Conservation (phyloP, 2,888 invertebrate species). For the Pegoplata infirma region DNA sequence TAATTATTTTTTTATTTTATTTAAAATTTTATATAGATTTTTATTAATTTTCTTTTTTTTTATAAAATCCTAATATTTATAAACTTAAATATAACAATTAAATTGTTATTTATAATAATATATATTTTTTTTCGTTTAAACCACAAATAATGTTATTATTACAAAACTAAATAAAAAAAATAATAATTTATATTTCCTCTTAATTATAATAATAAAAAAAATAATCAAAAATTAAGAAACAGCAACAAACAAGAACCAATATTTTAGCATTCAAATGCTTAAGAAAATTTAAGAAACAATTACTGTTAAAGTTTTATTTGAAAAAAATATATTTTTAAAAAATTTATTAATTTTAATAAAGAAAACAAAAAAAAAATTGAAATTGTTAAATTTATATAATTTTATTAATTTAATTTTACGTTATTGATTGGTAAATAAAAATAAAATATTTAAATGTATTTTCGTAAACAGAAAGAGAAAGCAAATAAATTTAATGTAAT, state of each 20-base stretch:
- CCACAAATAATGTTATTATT: neutral
- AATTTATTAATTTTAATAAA: constrained; percentile 28
- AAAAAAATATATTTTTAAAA: neutral
- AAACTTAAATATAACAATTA: constrained; percentile 6
- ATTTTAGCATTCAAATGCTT: neutral
- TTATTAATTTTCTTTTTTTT: constrained; percentile 18
- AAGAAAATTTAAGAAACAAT: constrained; percentile 4
- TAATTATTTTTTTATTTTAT: constrained; percentile 30
- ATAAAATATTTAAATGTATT: constrained; percentile 56
- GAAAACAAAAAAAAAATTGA: constrained; percentile 25
- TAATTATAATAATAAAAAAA: neutral
- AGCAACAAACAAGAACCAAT: neutral
- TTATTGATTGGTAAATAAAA: constrained; percentile 43
- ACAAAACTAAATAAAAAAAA: neutral
- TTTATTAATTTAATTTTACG: constrained; percentile 54
- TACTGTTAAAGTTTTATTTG: constrained; percentile 5
- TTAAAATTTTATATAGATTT: constrained; percentile 12
- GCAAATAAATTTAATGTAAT: constrained; percentile 51
- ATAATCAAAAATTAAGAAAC: constrained; percentile 1
- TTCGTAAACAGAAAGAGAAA: constrained; percentile 45
- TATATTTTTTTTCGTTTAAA: constrained; percentile 12
- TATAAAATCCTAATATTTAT: constrained; percentile 3
- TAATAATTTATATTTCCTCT: neutral
- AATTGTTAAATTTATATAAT: constrained; percentile 47
- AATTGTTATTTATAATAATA: constrained; percentile 23